phyloP scores from a whole-genome alignment of 2,888 invertebrate genomes.

The Melieria crassipennis region DNA sequence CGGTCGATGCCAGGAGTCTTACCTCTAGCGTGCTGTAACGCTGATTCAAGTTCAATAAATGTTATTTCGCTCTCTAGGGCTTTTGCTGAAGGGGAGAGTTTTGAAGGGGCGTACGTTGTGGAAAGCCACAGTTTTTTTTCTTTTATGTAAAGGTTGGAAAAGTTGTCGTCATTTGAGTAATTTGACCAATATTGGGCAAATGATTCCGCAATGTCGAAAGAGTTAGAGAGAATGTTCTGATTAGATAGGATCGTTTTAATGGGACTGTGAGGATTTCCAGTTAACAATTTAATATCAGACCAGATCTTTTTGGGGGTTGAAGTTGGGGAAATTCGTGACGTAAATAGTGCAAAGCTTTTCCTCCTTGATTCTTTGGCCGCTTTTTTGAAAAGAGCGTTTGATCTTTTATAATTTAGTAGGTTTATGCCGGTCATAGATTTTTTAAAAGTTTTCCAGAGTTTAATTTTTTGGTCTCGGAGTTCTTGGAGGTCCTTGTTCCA shows the following conservation, averaged over 20 bases:
- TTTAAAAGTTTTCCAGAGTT: conserved; percentile 1
- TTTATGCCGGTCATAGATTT: background rate
- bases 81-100: background rate
- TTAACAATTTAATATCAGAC: background rate
- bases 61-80: background rate
- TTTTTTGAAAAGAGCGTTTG: background rate
- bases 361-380: conserved; percentile 1
- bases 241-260: background rate
- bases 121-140: background rate
- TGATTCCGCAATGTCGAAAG: background rate
- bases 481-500: conserved; percentile 9
- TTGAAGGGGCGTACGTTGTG: background rate
- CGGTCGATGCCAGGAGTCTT: background rate
- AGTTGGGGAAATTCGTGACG: background rate
- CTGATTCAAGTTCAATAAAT: background rate
- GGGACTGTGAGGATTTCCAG: background rate
- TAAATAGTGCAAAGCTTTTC: background rate
- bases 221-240: background rate
- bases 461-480: background rate
- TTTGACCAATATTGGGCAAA: background rate
- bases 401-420: conserved; percentile 3
- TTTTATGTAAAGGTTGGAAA: background rate
- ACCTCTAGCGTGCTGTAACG: background rate
- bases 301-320: conserved; percentile 1
- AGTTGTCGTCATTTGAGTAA: background rate